Conservation (phyloP, 2,888 invertebrate genomes). For the Orchestes rusci region DNA sequence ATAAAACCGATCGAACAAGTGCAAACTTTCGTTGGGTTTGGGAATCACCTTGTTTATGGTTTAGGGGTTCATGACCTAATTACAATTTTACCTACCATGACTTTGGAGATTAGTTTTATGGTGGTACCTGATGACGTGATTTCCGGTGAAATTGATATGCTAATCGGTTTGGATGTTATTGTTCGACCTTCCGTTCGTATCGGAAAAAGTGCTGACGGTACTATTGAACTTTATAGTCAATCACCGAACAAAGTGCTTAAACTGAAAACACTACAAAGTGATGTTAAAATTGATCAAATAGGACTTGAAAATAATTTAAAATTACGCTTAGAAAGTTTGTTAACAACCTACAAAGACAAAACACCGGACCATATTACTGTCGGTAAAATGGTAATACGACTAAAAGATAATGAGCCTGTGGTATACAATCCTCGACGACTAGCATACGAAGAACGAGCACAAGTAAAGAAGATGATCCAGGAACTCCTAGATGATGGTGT, state of each 20-base stretch:
- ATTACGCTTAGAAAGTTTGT: constrained; percentile 10
- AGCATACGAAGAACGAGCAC: constrained; percentile 19
- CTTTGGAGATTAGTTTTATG: constrained; percentile 21
- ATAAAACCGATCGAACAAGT: too few species aligned
- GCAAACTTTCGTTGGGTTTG: constrained; percentile 17
- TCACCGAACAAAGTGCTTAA: too few species aligned
- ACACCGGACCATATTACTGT: background rate
- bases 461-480: constrained; percentile 9
- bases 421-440: constrained; percentile 5
- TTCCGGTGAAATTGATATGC: too few species aligned
- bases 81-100: constrained; percentile 15
- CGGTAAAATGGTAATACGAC: background rate
- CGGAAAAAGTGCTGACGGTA: constrained; percentile 2
- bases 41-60: constrained; percentile 16
- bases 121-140: too few species aligned
- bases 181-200: constrained; percentile 4
- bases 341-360: constrained; percentile 7
- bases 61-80: constrained; percentile 20
- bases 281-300: constrained; percentile 5
- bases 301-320: background rate
- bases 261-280: too few species aligned
- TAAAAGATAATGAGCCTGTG: background rate
- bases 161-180: constrained; percentile 25
- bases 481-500: constrained; percentile 3
- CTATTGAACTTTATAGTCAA: too few species aligned